phyloP scores from a whole-genome alignment of 2,888 invertebrate species.

The Pterostichus niger region DNA sequence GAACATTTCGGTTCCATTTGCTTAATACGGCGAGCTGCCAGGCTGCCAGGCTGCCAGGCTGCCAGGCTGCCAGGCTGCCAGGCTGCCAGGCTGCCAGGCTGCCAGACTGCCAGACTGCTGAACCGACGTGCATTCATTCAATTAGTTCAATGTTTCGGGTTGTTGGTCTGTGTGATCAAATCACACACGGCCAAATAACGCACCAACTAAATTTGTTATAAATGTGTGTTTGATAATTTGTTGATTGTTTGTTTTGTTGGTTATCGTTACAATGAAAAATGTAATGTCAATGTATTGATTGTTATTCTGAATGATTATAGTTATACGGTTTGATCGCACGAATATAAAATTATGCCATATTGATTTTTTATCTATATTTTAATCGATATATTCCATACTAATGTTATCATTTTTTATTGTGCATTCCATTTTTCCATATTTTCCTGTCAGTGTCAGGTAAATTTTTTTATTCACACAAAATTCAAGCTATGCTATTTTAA shows the following conservation, averaged over 20 bases:
- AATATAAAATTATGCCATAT: no score
- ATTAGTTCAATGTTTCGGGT: not conserved
- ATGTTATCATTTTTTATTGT: no score
- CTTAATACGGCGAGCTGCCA: slow-evolving; percentile 23
- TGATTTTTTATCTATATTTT: no score
- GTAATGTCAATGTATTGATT: not conserved
- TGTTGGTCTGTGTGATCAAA: slow-evolving; percentile 1
- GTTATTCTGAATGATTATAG: not conserved
- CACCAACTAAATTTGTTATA: not conserved
- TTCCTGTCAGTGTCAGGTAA: no score
- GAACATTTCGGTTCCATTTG: slow-evolving; percentile 44
- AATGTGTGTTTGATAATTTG: not conserved
- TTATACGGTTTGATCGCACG: no score
- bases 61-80: not conserved
- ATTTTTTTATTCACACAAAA: no score
- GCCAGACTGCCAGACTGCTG: slow-evolving; percentile 6
- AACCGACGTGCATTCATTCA: slow-evolving; percentile 10
- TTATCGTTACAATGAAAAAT: not conserved
- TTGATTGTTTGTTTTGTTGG: not conserved
- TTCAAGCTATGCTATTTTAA: no score
- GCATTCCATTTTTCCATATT: no score
- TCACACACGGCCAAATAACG: not conserved
- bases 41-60: slow-evolving; percentile 5
- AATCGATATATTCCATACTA: no score
- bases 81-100: slow-evolving; percentile 4